These are phyloP conservation scores for Calliopum simillimum DNA, from an alignment of 2,888 invertebrate species.

Conservation along the genomic window DNA sequence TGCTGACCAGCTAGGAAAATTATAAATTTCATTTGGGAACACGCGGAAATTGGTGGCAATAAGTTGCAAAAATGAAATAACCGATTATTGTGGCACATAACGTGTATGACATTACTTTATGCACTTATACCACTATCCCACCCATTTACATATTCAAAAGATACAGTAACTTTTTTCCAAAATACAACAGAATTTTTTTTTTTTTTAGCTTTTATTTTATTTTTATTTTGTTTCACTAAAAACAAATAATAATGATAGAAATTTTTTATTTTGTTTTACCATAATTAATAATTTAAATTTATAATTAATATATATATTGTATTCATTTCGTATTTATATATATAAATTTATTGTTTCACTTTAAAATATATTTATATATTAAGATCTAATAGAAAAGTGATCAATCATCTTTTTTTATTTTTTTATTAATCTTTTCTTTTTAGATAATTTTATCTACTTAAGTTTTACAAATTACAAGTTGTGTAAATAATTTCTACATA, in stretches of 20 bases:
- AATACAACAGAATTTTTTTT: too few species aligned
- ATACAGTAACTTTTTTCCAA: too few species aligned
- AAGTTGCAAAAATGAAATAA: too few species aligned
- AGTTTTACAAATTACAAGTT: slow-evolving; percentile 27
- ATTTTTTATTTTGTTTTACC: neutral
- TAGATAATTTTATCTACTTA: slow-evolving; percentile 20
- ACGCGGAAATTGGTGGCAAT: too few species aligned
- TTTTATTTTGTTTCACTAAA: neutral
- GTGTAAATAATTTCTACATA: neutral
- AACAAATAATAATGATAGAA: too few species aligned
- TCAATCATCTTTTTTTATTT: neutral
- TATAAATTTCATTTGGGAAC: too few species aligned
- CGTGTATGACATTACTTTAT: too few species aligned
- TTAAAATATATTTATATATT: slow-evolving; percentile 29
- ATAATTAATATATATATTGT: slow-evolving; percentile 38
- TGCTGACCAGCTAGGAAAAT: too few species aligned
- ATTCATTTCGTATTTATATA: slow-evolving; percentile 17
- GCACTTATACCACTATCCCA: too few species aligned
- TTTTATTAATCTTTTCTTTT: slow-evolving; percentile 5
- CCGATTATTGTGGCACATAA: too few species aligned
- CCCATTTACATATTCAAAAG: too few species aligned
- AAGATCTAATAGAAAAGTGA: slow-evolving; percentile 22
- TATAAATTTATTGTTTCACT: slow-evolving; percentile 26
- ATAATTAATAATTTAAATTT: slow-evolving; percentile 29
- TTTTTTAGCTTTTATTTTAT: too few species aligned